These are phyloP conservation scores for Periophthalmus modestus DNA, from an alignment of 2,113 vertebrate species.

Conservation along the genomic window DNA sequence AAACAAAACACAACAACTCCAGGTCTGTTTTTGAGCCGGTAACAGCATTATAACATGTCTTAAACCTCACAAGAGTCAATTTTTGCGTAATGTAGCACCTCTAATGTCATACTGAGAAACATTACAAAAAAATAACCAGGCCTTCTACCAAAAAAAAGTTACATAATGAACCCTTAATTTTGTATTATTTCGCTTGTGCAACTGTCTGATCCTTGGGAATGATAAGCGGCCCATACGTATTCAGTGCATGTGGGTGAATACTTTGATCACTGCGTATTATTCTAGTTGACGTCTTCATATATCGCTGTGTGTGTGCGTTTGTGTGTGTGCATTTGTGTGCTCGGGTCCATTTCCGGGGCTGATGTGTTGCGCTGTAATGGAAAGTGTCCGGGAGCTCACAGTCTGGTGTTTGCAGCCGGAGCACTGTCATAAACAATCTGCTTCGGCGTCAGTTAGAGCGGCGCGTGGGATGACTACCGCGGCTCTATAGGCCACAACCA, in stretches of 20 bases:
- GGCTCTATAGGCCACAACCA: conserved; percentile 63
- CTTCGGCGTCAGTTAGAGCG: conserved; percentile 69
- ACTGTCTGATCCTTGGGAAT: neutral
- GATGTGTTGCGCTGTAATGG: conserved; percentile 58
- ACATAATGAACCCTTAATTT: neutral
- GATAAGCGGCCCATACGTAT: neutral
- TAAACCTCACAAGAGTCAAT: too few relatives aligned
- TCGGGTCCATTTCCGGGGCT: conserved; percentile 12
- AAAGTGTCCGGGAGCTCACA: conserved; percentile 66
- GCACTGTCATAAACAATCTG: conserved; percentile 78
- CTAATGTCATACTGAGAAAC: too few relatives aligned
- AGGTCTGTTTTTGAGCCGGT: too few relatives aligned
- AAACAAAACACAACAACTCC: too few relatives aligned
- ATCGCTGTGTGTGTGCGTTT: neutral
- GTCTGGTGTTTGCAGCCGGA: conserved; percentile 67
- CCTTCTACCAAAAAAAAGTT: neutral
- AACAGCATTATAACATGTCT: too few relatives aligned
- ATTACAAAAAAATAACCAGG: too few relatives aligned
- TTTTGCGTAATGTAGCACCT: too few relatives aligned
- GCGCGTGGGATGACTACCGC: conserved; percentile 61
- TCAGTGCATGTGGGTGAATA: conserved; percentile 42
- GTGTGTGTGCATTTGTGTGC: neutral
- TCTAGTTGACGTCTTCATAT: conserved; percentile 20
- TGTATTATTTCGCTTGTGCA: neutral
- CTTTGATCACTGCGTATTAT: conserved; percentile 56